These are phyloP conservation scores for Notarius lentiginosus DNA, from an alignment of 2,113 vertebrate species.

Conservation along the genomic window DNA sequence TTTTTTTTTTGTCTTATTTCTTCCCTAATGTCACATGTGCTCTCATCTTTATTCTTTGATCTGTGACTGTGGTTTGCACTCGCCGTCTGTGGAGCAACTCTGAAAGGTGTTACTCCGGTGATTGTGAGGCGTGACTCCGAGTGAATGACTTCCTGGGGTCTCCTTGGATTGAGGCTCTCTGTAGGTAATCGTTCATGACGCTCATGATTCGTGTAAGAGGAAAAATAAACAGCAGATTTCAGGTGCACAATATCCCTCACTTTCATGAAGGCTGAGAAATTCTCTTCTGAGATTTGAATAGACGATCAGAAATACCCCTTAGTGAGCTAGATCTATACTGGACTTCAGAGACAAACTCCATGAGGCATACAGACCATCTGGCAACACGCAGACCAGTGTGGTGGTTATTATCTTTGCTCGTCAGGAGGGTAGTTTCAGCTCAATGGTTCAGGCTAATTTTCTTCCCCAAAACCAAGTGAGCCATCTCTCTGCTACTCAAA, in stretches of 20 bases:
- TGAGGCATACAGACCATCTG: neutral
- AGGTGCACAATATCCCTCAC: neutral
- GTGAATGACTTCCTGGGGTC: constrained; percentile 38
- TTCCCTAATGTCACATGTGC: neutral
- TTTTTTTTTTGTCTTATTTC: neutral
- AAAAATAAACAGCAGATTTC: neutral
- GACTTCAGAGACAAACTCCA: neutral
- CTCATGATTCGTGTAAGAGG: neutral
- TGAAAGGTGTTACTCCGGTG: constrained; percentile 14
- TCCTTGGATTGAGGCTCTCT: constrained; percentile 28
- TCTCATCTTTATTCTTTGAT: neutral
- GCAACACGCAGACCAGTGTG: neutral
- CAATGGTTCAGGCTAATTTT: neutral
- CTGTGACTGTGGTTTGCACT: neutral
- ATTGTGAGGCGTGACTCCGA: constrained; percentile 15
- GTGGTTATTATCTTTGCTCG: neutral
- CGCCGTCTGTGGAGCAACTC: neutral
- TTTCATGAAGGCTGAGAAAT: neutral
- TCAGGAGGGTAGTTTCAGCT: neutral
- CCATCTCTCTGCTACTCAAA: neutral
- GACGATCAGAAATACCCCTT: neutral
- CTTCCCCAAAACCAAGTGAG: neutral
- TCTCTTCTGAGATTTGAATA: neutral
- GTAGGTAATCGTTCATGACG: constrained; percentile 10
- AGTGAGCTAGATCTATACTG: neutral